Base-by-base conservation (phyloP, 2,888 invertebrate species). In the Melieria picta region DNA sequence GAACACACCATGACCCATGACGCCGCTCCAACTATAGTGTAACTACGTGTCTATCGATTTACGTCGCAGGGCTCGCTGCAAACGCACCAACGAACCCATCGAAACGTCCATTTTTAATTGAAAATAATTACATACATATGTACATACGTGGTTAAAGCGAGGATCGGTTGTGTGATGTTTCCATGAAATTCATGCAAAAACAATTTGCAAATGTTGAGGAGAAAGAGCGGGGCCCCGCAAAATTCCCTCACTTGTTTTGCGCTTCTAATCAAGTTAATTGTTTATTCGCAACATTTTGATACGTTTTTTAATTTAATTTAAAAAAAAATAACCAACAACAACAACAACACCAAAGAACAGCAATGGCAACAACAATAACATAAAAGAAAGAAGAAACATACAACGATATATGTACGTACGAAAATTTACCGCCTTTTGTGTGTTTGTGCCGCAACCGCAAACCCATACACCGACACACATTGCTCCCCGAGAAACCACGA, bases 301-400 rank as follows among this genome's bases (percentile, higher is more conserved):
- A 73, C 71, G 72, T 76, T 75, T 73, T 73, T 71, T 65, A 74
- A 76, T 73, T 72, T 64, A 76, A 72, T 61, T 71, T 45, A 65
- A 67, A 48, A 67, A 69, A 71, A 65, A 69, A 30, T 56, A 11
- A 55, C 57, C 67, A 62, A 68, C 46, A 52, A 69, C 56, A 52
- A 69, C 56, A 69, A 67, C 58, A 63, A 16, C 52, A 69, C 52
- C 48, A 67, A 45, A 46, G 10, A 46, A 60, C 7, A 57, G 4
- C 13, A 61, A 65, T 50, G n/a, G 61, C 69, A 55, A 56, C 72
- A 71, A 72, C 60, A 63, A 56, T 66, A 56, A 69, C 60, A 65
- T 64, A 72, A 48, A 42, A 48, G 46, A 60, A 57, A 48, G 11
- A 10, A 60, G 30, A 30, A 69, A 48, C 55, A 62, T 63, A 69